A percentile compares a stretch with the other conserved stretches of the same genome.
phyloP scores from a whole-genome alignment of 2,888 invertebrate genomes.

The Euspilapteryx auroguttella region DNA sequence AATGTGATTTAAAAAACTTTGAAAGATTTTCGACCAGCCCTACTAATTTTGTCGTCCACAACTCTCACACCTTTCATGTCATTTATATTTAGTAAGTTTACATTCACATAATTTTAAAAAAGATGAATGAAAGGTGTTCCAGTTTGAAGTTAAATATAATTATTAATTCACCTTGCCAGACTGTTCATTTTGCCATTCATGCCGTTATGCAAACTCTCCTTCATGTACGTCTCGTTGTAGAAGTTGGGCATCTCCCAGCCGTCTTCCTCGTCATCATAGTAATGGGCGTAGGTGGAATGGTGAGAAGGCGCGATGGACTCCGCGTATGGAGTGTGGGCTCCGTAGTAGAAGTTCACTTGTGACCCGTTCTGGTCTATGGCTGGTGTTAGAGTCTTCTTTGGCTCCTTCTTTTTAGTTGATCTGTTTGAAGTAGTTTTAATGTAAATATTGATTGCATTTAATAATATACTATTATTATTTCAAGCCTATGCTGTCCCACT shows the following conservation, averaged over 20 bases:
- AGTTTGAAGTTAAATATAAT: no score
- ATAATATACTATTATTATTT: no score
- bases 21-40: no score
- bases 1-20: no score
- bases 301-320: constrained; percentile 95
- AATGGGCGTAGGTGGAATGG: constrained; percentile 93
- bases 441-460: background rate
- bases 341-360: constrained; percentile 95
- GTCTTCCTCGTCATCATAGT: constrained; percentile 94
- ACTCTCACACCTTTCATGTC: no score
- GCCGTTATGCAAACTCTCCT: constrained; percentile 86
- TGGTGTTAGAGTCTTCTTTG: constrained; percentile 87
- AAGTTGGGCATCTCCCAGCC: constrained; percentile 98
- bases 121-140: no score
- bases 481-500: no score
- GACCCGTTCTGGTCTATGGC: constrained; percentile 91
- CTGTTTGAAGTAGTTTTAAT: constrained; percentile 28
- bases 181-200: constrained; percentile 90
- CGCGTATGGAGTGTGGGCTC: constrained; percentile 92
- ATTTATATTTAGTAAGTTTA: no score
- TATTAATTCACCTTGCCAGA: no score
- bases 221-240: constrained; percentile 96
- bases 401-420: constrained; percentile 85
- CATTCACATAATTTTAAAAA: no score
- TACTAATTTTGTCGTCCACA: no score